Percentiles rank a stretch among this genome's conserved stretches.
phyloP scores from a whole-genome alignment of 2,113 vertebrate genomes.

The Neodon shergylaensis region DNA sequence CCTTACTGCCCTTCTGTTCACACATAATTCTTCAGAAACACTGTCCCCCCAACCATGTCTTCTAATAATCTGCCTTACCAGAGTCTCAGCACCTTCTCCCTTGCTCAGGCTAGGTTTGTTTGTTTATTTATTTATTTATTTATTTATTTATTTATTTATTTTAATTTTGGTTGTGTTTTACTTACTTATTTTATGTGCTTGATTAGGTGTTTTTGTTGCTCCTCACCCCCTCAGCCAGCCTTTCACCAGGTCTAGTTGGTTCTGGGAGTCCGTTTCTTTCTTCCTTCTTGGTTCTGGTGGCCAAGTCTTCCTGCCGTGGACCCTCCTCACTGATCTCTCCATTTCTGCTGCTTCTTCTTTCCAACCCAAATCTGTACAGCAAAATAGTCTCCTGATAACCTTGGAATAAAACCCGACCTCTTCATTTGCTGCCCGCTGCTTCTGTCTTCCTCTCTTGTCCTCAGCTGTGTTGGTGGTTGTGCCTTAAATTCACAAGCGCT shows the following conservation, averaged over 20 bases:
- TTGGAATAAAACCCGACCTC: neutral
- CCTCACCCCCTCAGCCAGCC: no score
- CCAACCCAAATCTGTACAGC: neutral
- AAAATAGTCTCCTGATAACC: neutral
- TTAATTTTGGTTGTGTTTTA: neutral
- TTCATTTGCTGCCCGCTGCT: neutral
- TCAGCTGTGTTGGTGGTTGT: neutral
- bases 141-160: neutral
- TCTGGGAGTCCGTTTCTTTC: neutral
- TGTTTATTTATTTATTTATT: neutral
- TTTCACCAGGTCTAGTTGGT: neutral
- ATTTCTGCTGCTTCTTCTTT: neutral
- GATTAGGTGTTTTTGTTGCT: neutral
- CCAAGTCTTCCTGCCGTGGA: neutral
- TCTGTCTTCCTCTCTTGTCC: neutral
- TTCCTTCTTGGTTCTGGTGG: neutral
- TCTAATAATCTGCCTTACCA: neutral
- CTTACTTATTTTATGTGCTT: neutral
- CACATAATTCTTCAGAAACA: neutral
- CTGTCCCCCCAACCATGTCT: neutral
- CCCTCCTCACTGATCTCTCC: neutral
- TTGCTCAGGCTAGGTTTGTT: neutral
- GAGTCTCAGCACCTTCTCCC: neutral
- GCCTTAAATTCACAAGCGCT: neutral
- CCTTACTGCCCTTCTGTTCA: rapidly evolving